Evolutionary conservation across 2,113 vertebrate genomes (phyloP), one percentile per base, ranked within the genome.

Genomic region (Corvus cornix): DNA sequence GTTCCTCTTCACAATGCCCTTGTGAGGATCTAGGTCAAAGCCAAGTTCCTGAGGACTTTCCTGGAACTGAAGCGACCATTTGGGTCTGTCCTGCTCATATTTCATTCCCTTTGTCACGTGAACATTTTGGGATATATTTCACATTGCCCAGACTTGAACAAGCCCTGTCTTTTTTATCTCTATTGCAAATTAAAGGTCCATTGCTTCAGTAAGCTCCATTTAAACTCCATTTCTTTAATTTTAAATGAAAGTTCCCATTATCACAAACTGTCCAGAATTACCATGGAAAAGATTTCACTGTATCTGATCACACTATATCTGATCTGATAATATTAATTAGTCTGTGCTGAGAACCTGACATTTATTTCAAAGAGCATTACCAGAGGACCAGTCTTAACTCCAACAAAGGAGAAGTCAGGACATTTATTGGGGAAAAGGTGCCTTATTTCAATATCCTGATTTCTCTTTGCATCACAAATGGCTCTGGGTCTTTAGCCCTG

Each of bases 51-150:
- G 76, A 78, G 64, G 79, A 60, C 23, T 87, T 81, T 90, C 22
- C 58, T 96, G 93, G 87, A 55, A 91, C 82, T n/a, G 63, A 93
- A 80, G n/a, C 0, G 0, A 39, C 22, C 8, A 0, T 90, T 73
- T 74, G 62, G 44, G 56, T 78, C 76, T 84, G 48, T 66, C 35
- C 68, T 53, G 77, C 58, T 95, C 76, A 8, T 56, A 48, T 79
- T 87, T 90, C 86, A 89, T 84, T 84, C 84, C 21, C 27, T 87
- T 89, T 89, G 86, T 76, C 88, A 92, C 31, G 24, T 52, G 44
- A 89, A 68, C 27, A 68, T 67, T 84, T 91, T 49, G 30, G 41
- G 86, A 76, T 89, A 30, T 77, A 67, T 73, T 84, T 87, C 77
- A 82, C 16, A 1, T 9, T 68, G 69, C 46, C 33, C 23, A 75